Conservation (phyloP, 1,140 invertebrate genomes). For the Drosophila kepulauana region DNA sequence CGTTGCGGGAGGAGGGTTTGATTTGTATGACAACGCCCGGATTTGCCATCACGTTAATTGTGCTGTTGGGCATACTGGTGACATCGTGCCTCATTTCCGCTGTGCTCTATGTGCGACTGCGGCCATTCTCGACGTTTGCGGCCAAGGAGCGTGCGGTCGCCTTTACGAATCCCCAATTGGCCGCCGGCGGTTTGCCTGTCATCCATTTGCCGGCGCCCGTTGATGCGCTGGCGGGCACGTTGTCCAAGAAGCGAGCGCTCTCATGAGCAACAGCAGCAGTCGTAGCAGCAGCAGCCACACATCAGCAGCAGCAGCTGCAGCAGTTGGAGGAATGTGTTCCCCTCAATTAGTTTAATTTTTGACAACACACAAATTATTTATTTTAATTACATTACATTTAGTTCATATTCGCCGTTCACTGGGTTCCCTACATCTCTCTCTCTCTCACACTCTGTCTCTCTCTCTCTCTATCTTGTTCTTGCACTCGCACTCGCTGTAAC, state of each 20-base stretch:
- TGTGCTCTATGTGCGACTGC: constrained; percentile 91
- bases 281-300: too few species aligned
- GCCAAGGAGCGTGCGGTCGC: constrained; percentile 86
- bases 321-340: too few species aligned
- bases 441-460: neutral
- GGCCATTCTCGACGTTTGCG: constrained; percentile 88
- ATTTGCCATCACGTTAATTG: constrained; percentile 93
- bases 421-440: constrained; percentile 30
- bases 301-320: constrained; percentile 21
- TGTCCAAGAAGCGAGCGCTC: constrained; percentile 76
- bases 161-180: constrained; percentile 84
- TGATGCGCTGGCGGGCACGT: constrained; percentile 62
- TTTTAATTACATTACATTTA: constrained; percentile 34
- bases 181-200: constrained; percentile 62
- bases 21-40: constrained; percentile 97
- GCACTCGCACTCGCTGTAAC: neutral
- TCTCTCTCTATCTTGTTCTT: constrained; percentile 1
- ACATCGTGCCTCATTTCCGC: constrained; percentile 93
- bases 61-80: constrained; percentile 92
- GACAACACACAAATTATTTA: constrained; percentile 31
- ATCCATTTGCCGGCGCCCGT: constrained; percentile 71
- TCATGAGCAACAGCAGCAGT: constrained; percentile 57
- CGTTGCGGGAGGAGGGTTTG: constrained; percentile 88
- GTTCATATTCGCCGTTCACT: constrained; percentile 62
- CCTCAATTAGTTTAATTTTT: constrained; percentile 68